Evolutionary conservation across 1,140 invertebrate species (phyloP).

Genomic region (Neodiprion fabricii): DNA sequence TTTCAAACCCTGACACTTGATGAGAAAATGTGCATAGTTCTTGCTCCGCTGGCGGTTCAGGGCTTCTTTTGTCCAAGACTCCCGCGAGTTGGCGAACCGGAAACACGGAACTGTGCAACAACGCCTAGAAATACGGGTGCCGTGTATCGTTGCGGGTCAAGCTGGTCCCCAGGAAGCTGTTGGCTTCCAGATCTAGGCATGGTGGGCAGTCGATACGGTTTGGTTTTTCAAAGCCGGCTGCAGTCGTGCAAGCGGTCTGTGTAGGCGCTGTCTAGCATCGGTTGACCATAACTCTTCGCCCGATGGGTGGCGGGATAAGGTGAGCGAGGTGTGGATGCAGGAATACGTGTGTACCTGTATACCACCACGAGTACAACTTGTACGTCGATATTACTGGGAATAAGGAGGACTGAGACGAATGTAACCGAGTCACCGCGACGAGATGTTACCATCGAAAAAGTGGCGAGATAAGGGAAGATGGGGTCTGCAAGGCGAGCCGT

Average conservation of each 20-base stretch:
- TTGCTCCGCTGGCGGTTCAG: too few relatives aligned
- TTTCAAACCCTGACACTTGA: too few relatives aligned
- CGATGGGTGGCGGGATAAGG: not conserved
- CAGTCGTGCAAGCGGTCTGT: not conserved
- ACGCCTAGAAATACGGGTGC: too few relatives aligned
- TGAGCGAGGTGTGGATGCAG: not conserved
- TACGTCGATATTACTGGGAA: too few relatives aligned
- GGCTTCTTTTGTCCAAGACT: too few relatives aligned
- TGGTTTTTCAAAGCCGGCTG: not conserved
- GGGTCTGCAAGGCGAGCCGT: not conserved
- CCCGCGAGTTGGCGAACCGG: too few relatives aligned
- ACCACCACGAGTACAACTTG: too few relatives aligned
- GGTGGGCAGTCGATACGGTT: not conserved
- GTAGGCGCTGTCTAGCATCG: constrained; percentile 1
- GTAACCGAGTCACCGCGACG: too few relatives aligned
- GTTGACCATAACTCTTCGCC: not conserved
- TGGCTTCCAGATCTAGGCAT: not conserved
- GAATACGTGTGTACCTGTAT: not conserved
- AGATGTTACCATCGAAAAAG: not conserved
- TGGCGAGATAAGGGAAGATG: not conserved
- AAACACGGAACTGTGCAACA: too few relatives aligned
- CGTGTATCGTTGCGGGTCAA: too few relatives aligned
- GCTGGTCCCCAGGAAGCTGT: not conserved
- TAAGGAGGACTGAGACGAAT: too few relatives aligned
- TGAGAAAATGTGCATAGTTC: too few relatives aligned